Evolutionary conservation across 2,888 invertebrate genomes (phyloP).

Genomic region (Erebia aethiops): DNA sequence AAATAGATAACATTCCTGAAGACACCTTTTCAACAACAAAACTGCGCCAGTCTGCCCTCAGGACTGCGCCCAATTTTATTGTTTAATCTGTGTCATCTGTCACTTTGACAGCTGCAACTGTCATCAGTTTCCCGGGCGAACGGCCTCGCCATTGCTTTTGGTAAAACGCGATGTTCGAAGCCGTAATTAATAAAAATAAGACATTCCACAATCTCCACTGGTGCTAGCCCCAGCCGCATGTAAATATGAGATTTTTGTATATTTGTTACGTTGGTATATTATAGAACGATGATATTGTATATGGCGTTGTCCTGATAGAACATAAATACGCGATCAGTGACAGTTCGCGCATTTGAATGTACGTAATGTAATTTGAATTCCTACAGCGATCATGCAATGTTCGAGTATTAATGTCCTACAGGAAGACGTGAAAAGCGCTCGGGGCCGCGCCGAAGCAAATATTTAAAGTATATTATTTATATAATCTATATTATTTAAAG

Average conservation of each 20-base stretch:
- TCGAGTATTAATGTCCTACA: neutral
- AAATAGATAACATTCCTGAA: slow-evolving; percentile 17
- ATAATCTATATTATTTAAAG: slow-evolving; percentile 52
- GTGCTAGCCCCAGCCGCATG: slow-evolving; percentile 48
- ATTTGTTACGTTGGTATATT: slow-evolving; percentile 61
- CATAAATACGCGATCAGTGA: neutral
- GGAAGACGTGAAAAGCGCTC: slow-evolving; percentile 48
- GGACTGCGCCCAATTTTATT: slow-evolving; percentile 23
- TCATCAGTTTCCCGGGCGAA: slow-evolving; percentile 5
- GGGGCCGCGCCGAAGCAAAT: slow-evolving; percentile 47
- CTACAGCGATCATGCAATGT: neutral
- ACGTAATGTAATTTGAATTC: too few species aligned
- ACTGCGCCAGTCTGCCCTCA: slow-evolving; percentile 14
- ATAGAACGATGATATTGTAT: slow-evolving; percentile 4
- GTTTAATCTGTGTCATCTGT: slow-evolving; percentile 25
- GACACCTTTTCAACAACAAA: slow-evolving; percentile 1
- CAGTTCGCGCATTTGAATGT: neutral
- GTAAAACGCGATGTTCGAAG: slow-evolving; percentile 51
- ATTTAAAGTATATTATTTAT: slow-evolving; percentile 55
- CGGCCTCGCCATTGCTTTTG: slow-evolving; percentile 44
- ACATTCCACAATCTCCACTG: slow-evolving; percentile 49
- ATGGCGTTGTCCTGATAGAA: slow-evolving; percentile 1
- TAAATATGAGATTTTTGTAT: slow-evolving; percentile 55
- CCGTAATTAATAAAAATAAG: slow-evolving; percentile 32
- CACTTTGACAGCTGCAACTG: slow-evolving; percentile 16